Base-by-base conservation (phyloP, 37 sponge, comb jelly and placozoan genomes). In the Chondrilla cf. caribensis region DNA sequence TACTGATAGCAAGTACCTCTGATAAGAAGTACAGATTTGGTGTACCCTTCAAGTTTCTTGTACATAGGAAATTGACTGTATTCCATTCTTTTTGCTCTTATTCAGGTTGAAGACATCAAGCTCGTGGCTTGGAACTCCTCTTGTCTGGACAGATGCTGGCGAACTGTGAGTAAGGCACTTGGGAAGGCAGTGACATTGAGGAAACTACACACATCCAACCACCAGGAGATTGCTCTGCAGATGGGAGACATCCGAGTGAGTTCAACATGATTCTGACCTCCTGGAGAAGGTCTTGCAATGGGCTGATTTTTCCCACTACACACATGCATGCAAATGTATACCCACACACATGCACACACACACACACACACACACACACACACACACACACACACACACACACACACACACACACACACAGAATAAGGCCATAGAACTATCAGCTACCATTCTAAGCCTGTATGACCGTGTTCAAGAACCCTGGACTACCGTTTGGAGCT, bases 181-280 rank as follows among this genome's bases (percentile, higher is more conserved):
- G 89, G 89, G 2, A 65, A 39, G 29, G 59, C 81, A 0, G 89
- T 94, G 4, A 43, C 28, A 0, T 29, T 83, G 43, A 79, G 73
- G 47, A 86, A 86, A 17, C 73, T 88, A 47, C 86, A 86, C 37
- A 94, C 95, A 29, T 84, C 95, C 58, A 86, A 86, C 41, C 92
- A 92, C 39, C 86, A 94, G 60, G 88, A 81, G 58, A 92, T 94
- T 8, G 80, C 89, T 11, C 85, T 86, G 38, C 59, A 82, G 25
- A 82, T 94, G n/a, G 35, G n/a, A 24, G 94, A 90, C 68, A 57
- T 93, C 17, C 90, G 84, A 81, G 94, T 93, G 36, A 47, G 51
- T 47, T 47, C 11, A 11, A 47, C 51, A 11, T n/a, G n/a, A n/a
- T n/a, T n/a, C n/a, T n/a, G n/a, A n/a, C n/a, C n/a, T n/a, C n/a